These are phyloP conservation scores for Argya squamiceps DNA, from an alignment of 2,797 vertebrate species.

Conservation along the genomic window DNA sequence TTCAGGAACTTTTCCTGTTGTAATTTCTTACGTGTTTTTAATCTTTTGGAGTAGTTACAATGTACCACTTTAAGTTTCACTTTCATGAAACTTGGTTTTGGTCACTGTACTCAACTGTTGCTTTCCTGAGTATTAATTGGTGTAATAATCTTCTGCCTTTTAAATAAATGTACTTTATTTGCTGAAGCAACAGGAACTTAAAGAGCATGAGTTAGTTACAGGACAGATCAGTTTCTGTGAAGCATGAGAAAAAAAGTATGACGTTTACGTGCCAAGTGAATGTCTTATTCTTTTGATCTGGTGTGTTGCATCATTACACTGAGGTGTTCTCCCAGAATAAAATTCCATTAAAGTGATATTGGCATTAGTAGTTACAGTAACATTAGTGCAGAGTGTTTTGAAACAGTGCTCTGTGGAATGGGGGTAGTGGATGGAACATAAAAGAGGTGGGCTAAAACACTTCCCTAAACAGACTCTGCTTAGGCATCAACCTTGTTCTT, in stretches of 20 bases:
- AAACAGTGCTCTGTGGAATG: not conserved
- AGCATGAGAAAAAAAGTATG: not conserved
- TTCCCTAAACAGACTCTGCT: not conserved
- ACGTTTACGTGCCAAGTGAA: not conserved
- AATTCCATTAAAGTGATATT: not conserved
- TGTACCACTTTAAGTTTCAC: not conserved
- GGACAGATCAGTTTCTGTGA: not conserved
- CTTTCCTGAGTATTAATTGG: not conserved
- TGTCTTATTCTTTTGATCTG: not conserved
- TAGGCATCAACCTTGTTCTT: not conserved
- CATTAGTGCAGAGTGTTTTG: not conserved
- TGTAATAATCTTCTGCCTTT: not conserved
- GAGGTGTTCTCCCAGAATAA: not conserved
- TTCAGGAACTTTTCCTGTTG: not conserved
- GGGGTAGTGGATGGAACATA: not conserved
- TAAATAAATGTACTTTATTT: not conserved
- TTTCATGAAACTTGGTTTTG: not conserved
- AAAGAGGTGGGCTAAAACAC: not conserved
- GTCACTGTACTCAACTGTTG: not conserved
- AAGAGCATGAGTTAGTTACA: not conserved
- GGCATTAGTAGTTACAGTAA: not conserved
- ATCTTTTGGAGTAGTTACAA: not conserved
- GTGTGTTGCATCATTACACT: not conserved
- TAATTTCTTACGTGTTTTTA: not conserved
- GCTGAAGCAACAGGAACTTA: not conserved